Percentiles rank a stretch among this genome's conserved stretches.
Evolutionary conservation across 2,113 vertebrate species (phyloP).

Genomic region (Typhlomys cinereus): DNA sequence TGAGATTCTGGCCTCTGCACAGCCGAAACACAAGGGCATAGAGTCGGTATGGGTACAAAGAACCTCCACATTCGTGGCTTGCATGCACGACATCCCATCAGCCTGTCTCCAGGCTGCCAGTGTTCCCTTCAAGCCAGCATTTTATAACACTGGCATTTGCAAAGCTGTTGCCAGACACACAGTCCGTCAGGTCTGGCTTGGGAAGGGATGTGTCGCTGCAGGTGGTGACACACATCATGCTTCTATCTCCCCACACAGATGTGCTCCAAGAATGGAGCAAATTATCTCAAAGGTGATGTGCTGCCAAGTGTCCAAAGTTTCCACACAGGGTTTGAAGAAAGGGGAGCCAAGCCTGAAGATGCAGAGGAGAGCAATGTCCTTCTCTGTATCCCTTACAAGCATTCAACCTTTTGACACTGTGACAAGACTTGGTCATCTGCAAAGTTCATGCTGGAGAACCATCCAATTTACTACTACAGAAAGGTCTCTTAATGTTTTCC

Average conservation of each 20-base stretch:
- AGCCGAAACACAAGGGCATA: background rate
- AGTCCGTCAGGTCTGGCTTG: fast-evolving
- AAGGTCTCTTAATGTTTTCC: background rate
- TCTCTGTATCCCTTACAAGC: background rate
- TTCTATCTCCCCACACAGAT: background rate
- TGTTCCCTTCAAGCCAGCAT: background rate
- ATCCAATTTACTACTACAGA: background rate
- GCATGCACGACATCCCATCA: fast-evolving
- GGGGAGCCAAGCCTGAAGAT: background rate
- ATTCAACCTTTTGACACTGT: background rate
- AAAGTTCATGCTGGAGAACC: background rate
- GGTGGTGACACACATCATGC: fast-evolving
- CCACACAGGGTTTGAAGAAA: too few species aligned
- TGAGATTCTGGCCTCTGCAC: background rate
- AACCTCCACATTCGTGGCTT: too few species aligned
- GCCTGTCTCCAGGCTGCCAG: background rate
- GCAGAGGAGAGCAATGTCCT: background rate
- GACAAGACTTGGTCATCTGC: background rate
- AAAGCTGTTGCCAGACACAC: fast-evolving
- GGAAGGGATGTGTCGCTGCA: fast-evolving
- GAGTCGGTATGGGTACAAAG: background rate
- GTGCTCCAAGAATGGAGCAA: background rate
- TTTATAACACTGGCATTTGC: background rate
- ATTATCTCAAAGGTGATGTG: background rate
- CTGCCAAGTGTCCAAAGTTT: background rate